Base-by-base conservation (phyloP, 2,888 invertebrate species). In the Platynereis dumerilii region DNA sequence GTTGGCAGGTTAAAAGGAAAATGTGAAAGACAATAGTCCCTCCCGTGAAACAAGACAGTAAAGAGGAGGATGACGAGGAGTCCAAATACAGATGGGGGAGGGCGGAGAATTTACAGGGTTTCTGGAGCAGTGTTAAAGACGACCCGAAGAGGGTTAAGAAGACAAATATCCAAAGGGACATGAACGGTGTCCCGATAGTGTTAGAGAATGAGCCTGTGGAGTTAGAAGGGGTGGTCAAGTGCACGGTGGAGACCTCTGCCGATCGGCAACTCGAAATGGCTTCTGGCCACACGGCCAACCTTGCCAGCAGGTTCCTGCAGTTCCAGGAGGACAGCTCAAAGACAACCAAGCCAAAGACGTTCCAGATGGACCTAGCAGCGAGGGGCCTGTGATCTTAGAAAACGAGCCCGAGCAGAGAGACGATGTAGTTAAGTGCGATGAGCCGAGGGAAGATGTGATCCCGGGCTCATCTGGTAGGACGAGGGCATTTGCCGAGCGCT, bases 381-480 rank as follows among this genome's bases (percentile, higher is more conserved):
- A 61, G 26, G 34, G 34, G 12, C 28, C 62, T 10, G 57, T 39
- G 39, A 56, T 67, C 17, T 34, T 60, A 24, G 67, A 67, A 56
- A 67, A 64, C 53, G 60, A 58, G 39, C 67, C 67, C 24, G 52
- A 39, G 26, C 53, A 45, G n/a, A 29, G 39, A 45, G 63, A 62
- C 28, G 55, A 62, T 54, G 62, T 62, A 27, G 55, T 45, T 44
- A 54, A 45, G 34, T 62, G 29, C 24, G 62, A 61, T 24, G 54
- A 7, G 5, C 53, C 53, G 26, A 53, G 29, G 54, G 61, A 61
- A 54, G 60, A 60, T 52, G 55, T 61, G 26, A 54, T 61, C 24
- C 61, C 61, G n/a, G 55, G 54, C 29, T 39, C 53, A 20, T 39
- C 61, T 26, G 61, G 61, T 28, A 53, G 55, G 39, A 54, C 52